phyloP scores from a whole-genome alignment of 2,888 invertebrate genomes.

The Corbicula japonica region DNA sequence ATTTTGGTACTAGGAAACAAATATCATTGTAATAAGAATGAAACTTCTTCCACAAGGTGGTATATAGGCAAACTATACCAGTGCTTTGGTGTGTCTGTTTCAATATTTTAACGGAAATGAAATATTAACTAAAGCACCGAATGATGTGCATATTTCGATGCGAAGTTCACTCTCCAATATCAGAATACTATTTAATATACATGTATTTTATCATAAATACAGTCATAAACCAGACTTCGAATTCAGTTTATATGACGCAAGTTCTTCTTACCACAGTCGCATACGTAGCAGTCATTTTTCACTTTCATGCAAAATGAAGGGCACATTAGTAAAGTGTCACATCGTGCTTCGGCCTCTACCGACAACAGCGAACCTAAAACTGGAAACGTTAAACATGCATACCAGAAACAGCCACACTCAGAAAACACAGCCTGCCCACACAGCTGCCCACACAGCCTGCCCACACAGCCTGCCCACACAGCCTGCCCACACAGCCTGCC shows the following conservation, averaged over 20 bases:
- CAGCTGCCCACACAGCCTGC: too few species aligned
- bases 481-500: too few species aligned
- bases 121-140: not conserved
- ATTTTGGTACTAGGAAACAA: too few species aligned
- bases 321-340: constrained; percentile 44
- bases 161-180: not conserved
- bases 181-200: not conserved
- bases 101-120: not conserved
- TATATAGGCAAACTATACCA: too few species aligned
- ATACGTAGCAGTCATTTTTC: constrained; percentile 44
- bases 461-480: too few species aligned
- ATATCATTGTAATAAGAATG: too few species aligned
- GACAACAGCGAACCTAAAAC: too few species aligned
- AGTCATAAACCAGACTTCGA: not conserved
- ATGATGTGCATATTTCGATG: not conserved
- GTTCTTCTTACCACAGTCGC: constrained; percentile 43
- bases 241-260: not conserved
- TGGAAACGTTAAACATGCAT: too few species aligned
- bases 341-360: constrained; percentile 14
- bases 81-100: too few species aligned
- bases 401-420: too few species aligned
- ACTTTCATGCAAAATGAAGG: constrained; percentile 51
- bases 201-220: not conserved
- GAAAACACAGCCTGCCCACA: too few species aligned
- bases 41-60: too few species aligned